Base-by-base conservation (phyloP, 2,888 invertebrate genomes). In the Melanostoma mellinum region DNA sequence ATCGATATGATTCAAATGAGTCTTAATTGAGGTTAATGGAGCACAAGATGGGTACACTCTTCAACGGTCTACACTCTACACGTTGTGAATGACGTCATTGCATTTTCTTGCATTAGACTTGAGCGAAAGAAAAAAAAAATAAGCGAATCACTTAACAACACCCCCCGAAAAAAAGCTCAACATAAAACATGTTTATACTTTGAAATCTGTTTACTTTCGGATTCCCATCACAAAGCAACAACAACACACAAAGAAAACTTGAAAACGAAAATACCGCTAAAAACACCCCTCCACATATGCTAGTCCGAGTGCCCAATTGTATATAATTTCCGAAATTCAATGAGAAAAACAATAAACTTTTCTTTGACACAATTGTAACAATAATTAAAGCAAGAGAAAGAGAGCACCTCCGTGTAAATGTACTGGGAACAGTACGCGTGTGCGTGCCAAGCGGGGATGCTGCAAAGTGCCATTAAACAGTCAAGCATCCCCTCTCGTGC, bases 11-110 rank as follows among this genome's bases (percentile, higher is more conserved):
- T 84, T 79, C 74, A 75, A 71, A 84, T 79, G 74, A 56, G 67
- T 74, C 69, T 71, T 78, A 84, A 84, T 84, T 84, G 74, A 75
- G 84, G 84, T 84, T 84, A 84, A 84, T 84, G 69, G 84, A 84
- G 79, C 84, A 84, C 65, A 75, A 84, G 67, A 71, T 71, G 65
- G 78, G 74, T 67, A 61, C 63, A 20, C 20, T 36, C 6, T 61
- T 63, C 36, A 30, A 55, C 67, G 67, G 67, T 20, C 42, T 55
- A 61, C 58, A 55, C 68, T 20, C 42, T 55, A 61, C 58, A 55
- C 68, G 42, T 58, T 69, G 68, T 73, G 52, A 84, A 84, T 84
- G 84, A 84, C 84, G 84, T 84, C 84, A 84, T 58, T 84, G 79
- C 71, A 79, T 69, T 71, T 78, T 60, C 74, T 69, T 82, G 77